A percentile compares a stretch with the other conserved stretches of the same genome.
These are phyloP conservation scores for Drosophila sordidula DNA, from an alignment of 2,888 invertebrate species.

Conservation along the genomic window DNA sequence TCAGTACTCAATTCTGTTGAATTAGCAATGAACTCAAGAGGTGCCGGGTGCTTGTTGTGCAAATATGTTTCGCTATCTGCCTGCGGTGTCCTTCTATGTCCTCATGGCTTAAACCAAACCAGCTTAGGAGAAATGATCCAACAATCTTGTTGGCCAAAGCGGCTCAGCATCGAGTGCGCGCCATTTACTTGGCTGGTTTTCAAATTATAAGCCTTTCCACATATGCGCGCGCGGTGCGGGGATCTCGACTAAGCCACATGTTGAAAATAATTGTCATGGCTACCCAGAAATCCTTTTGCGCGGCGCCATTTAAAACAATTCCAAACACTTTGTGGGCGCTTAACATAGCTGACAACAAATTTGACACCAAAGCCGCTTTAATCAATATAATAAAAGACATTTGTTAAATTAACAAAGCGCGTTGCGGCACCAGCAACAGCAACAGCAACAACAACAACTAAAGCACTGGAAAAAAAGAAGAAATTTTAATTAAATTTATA, in stretches of 20 bases:
- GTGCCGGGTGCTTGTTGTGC: conserved; percentile 5
- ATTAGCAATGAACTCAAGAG: conserved; percentile 1
- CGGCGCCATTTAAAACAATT: conserved; percentile 74
- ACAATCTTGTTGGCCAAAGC: conserved; percentile 46
- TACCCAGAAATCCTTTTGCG: conserved; percentile 63
- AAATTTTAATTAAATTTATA: conserved; percentile 80
- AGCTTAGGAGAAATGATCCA: conserved; percentile 34
- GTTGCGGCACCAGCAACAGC: conserved; percentile 1
- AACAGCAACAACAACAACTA: conserved; percentile 18
- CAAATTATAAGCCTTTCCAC: conserved; percentile 62
- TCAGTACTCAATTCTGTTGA: neutral
- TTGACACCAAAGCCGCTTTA: conserved; percentile 79
- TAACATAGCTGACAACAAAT: conserved; percentile 78
- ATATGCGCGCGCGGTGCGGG: conserved; percentile 27
- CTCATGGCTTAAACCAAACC: conserved; percentile 3
- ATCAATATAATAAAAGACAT: conserved; percentile 80
- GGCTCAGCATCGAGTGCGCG: conserved; percentile 45
- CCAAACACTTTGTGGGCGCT: conserved; percentile 76
- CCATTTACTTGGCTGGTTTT: conserved; percentile 54
- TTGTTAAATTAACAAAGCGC: conserved; percentile 68
- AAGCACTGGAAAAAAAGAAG: conserved; percentile 23
- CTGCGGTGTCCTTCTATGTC: neutral
- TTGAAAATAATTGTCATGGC: conserved; percentile 79
- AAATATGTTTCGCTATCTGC: conserved; percentile 3
- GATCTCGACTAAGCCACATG: conserved; percentile 53